These are phyloP conservation scores for Aphidius gifuensis DNA, from an alignment of 1,140 invertebrate species.

Conservation along the genomic window DNA sequence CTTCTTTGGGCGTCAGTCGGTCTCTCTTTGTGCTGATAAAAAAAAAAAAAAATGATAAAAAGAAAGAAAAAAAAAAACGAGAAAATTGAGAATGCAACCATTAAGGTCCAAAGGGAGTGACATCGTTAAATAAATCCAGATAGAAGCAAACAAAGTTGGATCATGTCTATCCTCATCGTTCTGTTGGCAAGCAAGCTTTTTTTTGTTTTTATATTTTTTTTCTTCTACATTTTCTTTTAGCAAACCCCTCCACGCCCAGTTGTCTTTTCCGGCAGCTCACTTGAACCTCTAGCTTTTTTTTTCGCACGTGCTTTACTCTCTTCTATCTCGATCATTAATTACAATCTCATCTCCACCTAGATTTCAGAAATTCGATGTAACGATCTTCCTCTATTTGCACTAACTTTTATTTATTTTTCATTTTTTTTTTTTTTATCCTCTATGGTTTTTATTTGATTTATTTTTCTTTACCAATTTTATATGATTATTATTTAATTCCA, in stretches of 20 bases:
- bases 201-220: background rate
- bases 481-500: too few species aligned
- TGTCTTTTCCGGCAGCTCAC: slow-evolving; percentile 5
- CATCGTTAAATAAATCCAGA: slow-evolving; percentile 27
- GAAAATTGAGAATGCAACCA: background rate
- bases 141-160: slow-evolving; percentile 20
- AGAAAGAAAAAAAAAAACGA: slow-evolving; percentile 7
- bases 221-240: background rate
- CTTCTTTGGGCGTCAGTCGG: slow-evolving; percentile 18
- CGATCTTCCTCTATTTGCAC: background rate
- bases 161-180: background rate
- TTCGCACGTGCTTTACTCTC: slow-evolving; percentile 6
- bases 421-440: slow-evolving; percentile 10
- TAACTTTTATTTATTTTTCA: slow-evolving; percentile 7
- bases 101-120: slow-evolving; percentile 21
- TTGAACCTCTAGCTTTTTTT: slow-evolving; percentile 11
- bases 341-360: slow-evolving; percentile 19
- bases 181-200: background rate
- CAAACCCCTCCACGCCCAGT: background rate
- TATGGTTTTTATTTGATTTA: too few species aligned
- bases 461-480: too few species aligned
- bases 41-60: slow-evolving; percentile 11
- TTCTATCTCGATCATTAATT: slow-evolving; percentile 20
- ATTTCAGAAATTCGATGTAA: slow-evolving; percentile 22
- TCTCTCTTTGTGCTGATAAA: slow-evolving; percentile 17